These are phyloP conservation scores for Daktulosphaira vitifoliae DNA, from an alignment of 1,140 invertebrate species.

Conservation along the genomic window DNA sequence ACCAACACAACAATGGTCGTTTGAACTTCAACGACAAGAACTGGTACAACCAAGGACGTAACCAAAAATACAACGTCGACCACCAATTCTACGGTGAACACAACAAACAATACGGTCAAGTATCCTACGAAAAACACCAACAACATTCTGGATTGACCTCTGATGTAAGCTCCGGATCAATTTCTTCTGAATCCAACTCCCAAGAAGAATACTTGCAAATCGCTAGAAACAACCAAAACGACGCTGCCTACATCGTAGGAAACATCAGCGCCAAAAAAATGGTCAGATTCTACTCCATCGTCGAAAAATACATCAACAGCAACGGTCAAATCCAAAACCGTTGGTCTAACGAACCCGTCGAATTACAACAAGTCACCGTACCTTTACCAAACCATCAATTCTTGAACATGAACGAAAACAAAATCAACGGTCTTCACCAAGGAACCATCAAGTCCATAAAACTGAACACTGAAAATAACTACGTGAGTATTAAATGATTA, in stretches of 20 bases:
- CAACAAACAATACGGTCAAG: too few relatives aligned
- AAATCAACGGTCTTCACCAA: not conserved
- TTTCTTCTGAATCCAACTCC: not conserved
- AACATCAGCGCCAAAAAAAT: conserved; percentile 1
- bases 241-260: not conserved
- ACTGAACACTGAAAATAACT: not conserved
- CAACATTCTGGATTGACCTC: too few relatives aligned
- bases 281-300: not conserved
- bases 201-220: conserved; percentile 6
- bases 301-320: not conserved
- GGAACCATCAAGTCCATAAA: conserved; percentile 1
- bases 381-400: not conserved
- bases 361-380: not conserved
- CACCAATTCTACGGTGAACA: too few relatives aligned
- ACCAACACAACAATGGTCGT: too few relatives aligned
- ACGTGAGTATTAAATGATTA: not conserved
- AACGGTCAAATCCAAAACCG: not conserved
- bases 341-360: not conserved
- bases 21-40: too few relatives aligned
- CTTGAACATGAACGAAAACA: not conserved
- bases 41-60: too few relatives aligned
- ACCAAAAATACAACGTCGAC: too few relatives aligned
- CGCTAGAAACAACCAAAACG: not conserved
- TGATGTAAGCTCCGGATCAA: not conserved
- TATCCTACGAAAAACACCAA: too few relatives aligned